A percentile compares a stretch with the other conserved stretches of the same genome.
Conservation (phyloP, 2,888 invertebrate genomes). For the Crepidodera aurea region DNA sequence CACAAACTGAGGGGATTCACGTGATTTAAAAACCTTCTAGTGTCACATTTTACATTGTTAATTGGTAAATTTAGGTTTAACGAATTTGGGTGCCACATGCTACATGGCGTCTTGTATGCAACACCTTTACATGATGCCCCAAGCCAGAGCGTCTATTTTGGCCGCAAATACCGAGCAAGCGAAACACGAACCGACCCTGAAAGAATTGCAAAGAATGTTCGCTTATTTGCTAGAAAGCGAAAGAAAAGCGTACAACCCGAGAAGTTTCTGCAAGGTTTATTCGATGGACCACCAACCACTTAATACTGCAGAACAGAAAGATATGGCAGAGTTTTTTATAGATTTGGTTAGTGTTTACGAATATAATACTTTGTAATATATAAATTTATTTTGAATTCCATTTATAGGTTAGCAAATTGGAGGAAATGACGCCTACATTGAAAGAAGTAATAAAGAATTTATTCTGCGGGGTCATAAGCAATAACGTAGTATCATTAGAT, state of each 20-base stretch:
- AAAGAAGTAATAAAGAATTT: constrained; percentile 89
- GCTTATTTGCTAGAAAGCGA: constrained; percentile 94
- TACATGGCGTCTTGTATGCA: constrained; percentile 99
- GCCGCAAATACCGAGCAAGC: constrained; percentile 75
- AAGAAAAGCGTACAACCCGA: constrained; percentile 93
- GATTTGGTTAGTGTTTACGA: constrained; percentile 75
- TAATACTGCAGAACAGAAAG: constrained; percentile 96
- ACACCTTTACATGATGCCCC: constrained; percentile 97
- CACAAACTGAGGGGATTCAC: no score
- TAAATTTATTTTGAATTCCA: no score
- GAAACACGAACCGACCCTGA: constrained; percentile 82
- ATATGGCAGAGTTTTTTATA: constrained; percentile 98
- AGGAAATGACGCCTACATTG: constrained; percentile 92
- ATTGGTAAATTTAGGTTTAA: constrained; percentile 82
- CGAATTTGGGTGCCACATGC: constrained; percentile 95
- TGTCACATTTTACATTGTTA: no score
- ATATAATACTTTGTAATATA: no score
- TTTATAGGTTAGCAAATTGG: constrained; percentile 77
- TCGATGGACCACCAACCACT: constrained; percentile 97
- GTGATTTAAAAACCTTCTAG: no score
- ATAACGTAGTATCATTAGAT: constrained; percentile 95
- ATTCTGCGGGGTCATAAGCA: constrained; percentile 93
- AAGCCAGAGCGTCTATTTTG: constrained; percentile 85
- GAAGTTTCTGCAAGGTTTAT: constrained; percentile 94
- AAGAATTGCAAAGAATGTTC: constrained; percentile 94